Base-by-base conservation (phyloP, 2,888 invertebrate genomes). In the Hydriomena furcata region DNA sequence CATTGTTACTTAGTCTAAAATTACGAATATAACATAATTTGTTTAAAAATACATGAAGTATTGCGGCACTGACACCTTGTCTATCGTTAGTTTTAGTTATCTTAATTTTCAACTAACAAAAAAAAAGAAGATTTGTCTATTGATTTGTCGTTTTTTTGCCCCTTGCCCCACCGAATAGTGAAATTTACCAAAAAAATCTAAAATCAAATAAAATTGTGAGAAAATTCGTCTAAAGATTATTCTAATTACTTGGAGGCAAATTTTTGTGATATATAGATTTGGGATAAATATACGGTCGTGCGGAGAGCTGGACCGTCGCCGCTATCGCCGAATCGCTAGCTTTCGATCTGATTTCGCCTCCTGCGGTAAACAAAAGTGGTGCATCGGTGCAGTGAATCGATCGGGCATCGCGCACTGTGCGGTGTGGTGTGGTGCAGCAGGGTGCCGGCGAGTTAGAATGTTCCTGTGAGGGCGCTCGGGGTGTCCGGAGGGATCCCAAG, bases 161-260 rank as follows among this genome's bases (percentile, higher is more conserved):
- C 8, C 31, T 24, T 83, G 82, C 82, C 85, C 85, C 84, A 88
- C 85, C 84, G 86, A 85, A 74, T 72, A 79, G 76, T 78, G 68
- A 77, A 76, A 76, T 73, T 80, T 76, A 76, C 76, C 60, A 54
- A 56, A 63, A 73, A 76, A 79, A 71, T 68, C 69, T 55, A 65
- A 72, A 68, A 72, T 74, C 75, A 64, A 56, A 65, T 65, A 68
- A 21, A 52, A 64, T 67, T 77, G 68, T 67, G 71, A 71, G 64
- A 69, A 71, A 73, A 74, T 73, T 45, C 56, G 43, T 49, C 60
- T 61, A 66, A 69, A 60, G 37, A 17, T 35, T 36, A 43, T n/a
- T 55, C 27, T 21, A 45, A 45, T 20, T 8, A 21, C 12, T 11
- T 7, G 12, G 17, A 46, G 37, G 28, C 35, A 37, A 7, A n/a